A percentile compares a stretch with the other conserved stretches of the same genome.
These are phyloP conservation scores for Tamias sibiricus DNA, from an alignment of 2,113 vertebrate genomes.

Conservation along the genomic window DNA sequence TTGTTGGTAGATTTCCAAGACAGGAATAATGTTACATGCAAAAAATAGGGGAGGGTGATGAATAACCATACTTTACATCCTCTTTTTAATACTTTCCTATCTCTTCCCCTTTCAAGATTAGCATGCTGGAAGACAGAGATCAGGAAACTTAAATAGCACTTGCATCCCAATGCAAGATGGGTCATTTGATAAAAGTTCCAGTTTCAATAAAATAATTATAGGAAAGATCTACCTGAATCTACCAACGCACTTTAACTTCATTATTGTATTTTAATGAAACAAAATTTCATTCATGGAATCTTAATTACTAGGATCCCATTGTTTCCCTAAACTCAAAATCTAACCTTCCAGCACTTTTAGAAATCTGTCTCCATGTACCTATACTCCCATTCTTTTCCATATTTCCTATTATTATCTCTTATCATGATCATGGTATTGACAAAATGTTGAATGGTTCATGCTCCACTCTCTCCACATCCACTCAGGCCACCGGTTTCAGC, in stretches of 20 bases:
- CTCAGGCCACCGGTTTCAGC: background rate
- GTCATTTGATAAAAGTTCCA: background rate
- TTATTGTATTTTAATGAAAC: background rate
- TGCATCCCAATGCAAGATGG: background rate
- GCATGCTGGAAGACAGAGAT: background rate
- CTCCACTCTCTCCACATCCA: background rate
- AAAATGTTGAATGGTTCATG: background rate
- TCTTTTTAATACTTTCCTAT: background rate
- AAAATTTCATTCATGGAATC: background rate
- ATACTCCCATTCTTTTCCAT: background rate
- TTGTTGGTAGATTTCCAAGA: background rate
- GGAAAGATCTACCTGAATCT: background rate
- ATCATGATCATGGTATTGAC: background rate
- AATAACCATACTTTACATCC: background rate
- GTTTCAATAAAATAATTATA: conserved; percentile 19
- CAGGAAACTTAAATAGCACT: background rate
- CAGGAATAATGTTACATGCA: background rate
- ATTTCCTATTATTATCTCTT: background rate
- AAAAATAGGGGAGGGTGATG: background rate
- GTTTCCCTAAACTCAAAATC: background rate
- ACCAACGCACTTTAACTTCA: background rate
- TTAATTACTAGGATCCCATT: background rate
- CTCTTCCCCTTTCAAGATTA: background rate
- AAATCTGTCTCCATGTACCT: background rate
- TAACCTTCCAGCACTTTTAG: background rate